Conservation (phyloP, 2,113 vertebrate genomes). For the Coreoperca whiteheadi region DNA sequence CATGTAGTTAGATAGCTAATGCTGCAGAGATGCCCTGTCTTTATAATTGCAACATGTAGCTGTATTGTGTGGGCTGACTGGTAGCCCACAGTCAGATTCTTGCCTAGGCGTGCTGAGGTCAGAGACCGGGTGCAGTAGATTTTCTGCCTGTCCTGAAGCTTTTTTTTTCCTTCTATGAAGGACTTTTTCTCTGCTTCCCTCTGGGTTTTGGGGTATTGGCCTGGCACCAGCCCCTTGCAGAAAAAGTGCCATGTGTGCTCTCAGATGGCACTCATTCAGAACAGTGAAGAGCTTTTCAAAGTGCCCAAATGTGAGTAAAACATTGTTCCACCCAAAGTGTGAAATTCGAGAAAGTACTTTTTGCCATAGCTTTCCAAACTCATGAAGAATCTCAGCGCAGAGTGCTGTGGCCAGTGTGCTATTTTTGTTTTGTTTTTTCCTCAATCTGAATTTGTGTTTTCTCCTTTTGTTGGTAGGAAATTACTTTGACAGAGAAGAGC, state of each 20-base stretch:
- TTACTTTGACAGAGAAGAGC: conserved; percentile 90
- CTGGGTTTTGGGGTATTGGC: conserved; percentile 27
- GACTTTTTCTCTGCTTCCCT: conserved; percentile 39
- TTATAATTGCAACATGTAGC: not conserved
- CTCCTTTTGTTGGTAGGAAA: conserved; percentile 80
- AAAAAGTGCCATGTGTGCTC: conserved; percentile 35
- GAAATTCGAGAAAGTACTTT: not conserved
- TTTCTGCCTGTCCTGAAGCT: conserved; percentile 19
- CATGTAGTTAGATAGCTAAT: not conserved
- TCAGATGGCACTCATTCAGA: conserved; percentile 27
- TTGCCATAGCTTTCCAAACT: not conserved
- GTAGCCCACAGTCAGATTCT: not conserved
- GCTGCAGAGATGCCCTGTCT: not conserved
- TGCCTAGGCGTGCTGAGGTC: conserved; percentile 41
- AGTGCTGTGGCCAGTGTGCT: too few relatives aligned
- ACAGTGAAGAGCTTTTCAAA: conserved; percentile 13
- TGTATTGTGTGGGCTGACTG: conserved; percentile 9
- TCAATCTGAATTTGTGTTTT: conserved; percentile 4
- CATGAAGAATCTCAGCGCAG: too few relatives aligned
- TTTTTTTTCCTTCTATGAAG: conserved; percentile 13
- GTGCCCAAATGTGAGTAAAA: not conserved
- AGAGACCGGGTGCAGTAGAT: not conserved
- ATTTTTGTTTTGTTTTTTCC: not conserved
- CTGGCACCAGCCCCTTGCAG: not conserved
- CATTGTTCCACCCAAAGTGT: not conserved